These are phyloP conservation scores for Gambusia yucatana DNA, from an alignment of 2,797 vertebrate species.

Conservation along the genomic window DNA sequence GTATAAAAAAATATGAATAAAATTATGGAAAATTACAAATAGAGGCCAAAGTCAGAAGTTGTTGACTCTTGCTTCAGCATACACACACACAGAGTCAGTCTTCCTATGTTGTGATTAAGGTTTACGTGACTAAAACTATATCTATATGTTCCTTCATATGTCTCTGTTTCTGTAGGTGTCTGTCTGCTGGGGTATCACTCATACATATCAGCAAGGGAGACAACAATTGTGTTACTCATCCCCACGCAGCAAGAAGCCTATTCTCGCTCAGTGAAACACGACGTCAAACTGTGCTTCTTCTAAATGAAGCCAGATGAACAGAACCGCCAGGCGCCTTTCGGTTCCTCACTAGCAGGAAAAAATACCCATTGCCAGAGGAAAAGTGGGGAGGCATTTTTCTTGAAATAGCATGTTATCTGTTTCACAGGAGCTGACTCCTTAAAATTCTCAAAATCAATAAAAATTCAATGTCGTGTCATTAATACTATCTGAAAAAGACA, in stretches of 20 bases:
- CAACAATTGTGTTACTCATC: constrained; percentile 46
- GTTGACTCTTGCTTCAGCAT: not conserved
- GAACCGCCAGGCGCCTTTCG: constrained; percentile 13
- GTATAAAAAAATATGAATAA: not conserved
- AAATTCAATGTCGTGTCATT: not conserved
- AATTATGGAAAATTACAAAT: not conserved
- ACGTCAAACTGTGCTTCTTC: constrained; percentile 30
- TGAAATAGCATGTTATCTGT: constrained; percentile 2
- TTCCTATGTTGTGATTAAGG: constrained; percentile 1
- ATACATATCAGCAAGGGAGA: constrained; percentile 21
- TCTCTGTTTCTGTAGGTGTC: constrained; percentile 17
- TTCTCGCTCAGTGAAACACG: constrained; percentile 31
- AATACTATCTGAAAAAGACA: not conserved
- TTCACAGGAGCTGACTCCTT: not conserved
- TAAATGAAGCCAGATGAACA: constrained; percentile 47
- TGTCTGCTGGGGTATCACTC: constrained; percentile 26
- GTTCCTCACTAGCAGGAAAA: constrained; percentile 9
- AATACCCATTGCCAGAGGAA: constrained; percentile 2
- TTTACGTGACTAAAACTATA: constrained; percentile 40
- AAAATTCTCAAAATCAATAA: not conserved
- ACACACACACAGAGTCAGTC: constrained; percentile 13
- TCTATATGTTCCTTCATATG: constrained; percentile 36
- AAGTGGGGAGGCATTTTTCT: not conserved
- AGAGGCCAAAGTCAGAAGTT: not conserved
- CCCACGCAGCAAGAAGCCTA: constrained; percentile 29